These are phyloP conservation scores for Tinamus guttatus DNA, from an alignment of 2,113 vertebrate genomes.

Conservation along the genomic window DNA sequence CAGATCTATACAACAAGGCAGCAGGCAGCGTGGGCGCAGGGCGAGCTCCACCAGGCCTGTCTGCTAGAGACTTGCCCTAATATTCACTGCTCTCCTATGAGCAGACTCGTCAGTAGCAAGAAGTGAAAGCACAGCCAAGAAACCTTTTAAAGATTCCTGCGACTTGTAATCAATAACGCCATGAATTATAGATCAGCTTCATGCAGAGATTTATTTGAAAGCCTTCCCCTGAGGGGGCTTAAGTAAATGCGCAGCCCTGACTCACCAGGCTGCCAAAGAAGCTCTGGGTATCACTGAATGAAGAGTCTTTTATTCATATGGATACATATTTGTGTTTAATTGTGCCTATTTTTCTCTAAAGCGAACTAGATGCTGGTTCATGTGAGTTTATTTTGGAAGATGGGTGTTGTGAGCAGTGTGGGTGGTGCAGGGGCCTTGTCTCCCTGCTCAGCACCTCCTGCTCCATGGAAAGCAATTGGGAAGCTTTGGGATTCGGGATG, in stretches of 20 bases:
- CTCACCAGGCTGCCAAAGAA: background rate
- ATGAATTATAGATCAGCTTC: constrained; percentile 28
- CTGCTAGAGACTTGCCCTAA: background rate
- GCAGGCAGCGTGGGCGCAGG: background rate
- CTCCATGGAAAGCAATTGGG: fast-evolving
- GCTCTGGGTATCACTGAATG: background rate
- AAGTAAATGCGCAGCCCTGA: constrained; percentile 37
- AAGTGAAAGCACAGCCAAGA: constrained; percentile 45
- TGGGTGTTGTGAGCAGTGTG: background rate
- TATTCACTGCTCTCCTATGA: constrained; percentile 24
- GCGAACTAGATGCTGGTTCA: background rate
- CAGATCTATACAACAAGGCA: background rate
- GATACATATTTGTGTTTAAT: background rate
- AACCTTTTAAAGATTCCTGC: constrained; percentile 57
- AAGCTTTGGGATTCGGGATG: background rate
- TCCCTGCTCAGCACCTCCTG: background rate
- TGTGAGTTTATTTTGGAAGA: background rate
- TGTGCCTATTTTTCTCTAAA: background rate
- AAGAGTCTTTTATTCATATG: background rate
- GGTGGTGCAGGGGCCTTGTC: background rate
- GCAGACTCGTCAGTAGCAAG: constrained; percentile 18
- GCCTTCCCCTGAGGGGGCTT: constrained; percentile 13
- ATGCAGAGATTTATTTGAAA: constrained; percentile 63
- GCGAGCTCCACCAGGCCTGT: background rate
- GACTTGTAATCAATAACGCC: constrained; percentile 26